These are phyloP conservation scores for Myrmecobius fasciatus DNA, from an alignment of 2,113 vertebrate species.

Conservation along the genomic window DNA sequence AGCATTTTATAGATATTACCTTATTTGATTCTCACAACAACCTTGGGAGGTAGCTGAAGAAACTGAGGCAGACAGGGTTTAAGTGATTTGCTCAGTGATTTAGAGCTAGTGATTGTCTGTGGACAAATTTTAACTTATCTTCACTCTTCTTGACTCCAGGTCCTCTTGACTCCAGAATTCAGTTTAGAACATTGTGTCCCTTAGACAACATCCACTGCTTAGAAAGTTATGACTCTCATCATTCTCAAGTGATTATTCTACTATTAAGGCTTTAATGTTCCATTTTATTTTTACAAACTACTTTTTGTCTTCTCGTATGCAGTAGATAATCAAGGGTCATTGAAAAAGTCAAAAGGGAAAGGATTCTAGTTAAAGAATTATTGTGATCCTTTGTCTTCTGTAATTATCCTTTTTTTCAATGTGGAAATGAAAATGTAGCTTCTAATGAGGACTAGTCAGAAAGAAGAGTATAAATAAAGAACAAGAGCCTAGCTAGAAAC, in stretches of 20 bases:
- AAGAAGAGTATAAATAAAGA: background rate
- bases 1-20: background rate
- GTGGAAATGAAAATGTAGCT: background rate
- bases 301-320: background rate
- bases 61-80: background rate
- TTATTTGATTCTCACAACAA: background rate
- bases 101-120: background rate
- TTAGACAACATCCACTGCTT: constrained; percentile 22
- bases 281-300: constrained; percentile 17
- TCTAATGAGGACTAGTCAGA: background rate
- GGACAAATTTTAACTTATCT: background rate
- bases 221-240: constrained; percentile 11
- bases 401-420: constrained; percentile 24
- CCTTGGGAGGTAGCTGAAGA: background rate
- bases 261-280: background rate
- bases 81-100: background rate
- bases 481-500: background rate
- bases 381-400: background rate
- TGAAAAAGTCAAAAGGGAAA: constrained; percentile 25
- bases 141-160: background rate
- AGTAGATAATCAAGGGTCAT: constrained; percentile 19
- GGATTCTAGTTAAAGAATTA: constrained; percentile 16
- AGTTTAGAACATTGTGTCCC: background rate
- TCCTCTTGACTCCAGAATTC: background rate
- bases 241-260: background rate